phyloP scores from a whole-genome alignment of 2,888 invertebrate genomes.

The Heliconius ismenius region DNA sequence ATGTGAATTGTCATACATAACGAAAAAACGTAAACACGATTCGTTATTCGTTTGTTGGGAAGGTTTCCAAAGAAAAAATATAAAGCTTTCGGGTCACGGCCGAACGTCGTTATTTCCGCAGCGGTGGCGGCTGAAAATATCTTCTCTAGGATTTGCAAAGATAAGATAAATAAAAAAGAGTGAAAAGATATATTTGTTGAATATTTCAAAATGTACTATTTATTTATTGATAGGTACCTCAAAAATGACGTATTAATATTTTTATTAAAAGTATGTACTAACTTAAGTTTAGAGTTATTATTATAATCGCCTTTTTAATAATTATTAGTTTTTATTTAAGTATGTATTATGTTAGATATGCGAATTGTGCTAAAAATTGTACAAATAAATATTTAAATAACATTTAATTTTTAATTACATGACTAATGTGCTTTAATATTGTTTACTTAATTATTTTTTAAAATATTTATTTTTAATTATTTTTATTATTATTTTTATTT shows the following conservation, averaged over 20 bases:
- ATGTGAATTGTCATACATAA: background rate
- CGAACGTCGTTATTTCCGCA: constrained; percentile 57
- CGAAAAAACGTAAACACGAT: constrained; percentile 24
- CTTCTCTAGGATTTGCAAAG: constrained; percentile 37
- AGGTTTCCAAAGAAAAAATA: constrained; percentile 31
- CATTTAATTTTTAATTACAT: background rate
- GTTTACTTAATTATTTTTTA: background rate
- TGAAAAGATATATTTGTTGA: constrained; percentile 9
- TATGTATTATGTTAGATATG: background rate
- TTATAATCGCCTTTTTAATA: background rate
- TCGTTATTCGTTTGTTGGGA: constrained; percentile 24
- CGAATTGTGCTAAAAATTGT: background rate
- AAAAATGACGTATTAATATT: no score
- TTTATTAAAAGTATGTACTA: no score
- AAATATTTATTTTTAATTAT: background rate
- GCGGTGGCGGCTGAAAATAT: constrained; percentile 55
- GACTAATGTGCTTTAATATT: background rate
- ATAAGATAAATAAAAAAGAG: constrained; percentile 25
- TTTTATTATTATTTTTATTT: no score
- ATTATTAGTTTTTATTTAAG: background rate
- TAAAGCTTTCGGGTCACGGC: constrained; percentile 57
- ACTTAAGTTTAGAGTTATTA: no score
- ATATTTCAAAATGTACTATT: background rate
- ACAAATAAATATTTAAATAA: background rate
- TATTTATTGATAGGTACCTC: background rate